Evolutionary conservation across 1,140 invertebrate species (phyloP).

Genomic region (Camponotus pennsylvanicus): DNA sequence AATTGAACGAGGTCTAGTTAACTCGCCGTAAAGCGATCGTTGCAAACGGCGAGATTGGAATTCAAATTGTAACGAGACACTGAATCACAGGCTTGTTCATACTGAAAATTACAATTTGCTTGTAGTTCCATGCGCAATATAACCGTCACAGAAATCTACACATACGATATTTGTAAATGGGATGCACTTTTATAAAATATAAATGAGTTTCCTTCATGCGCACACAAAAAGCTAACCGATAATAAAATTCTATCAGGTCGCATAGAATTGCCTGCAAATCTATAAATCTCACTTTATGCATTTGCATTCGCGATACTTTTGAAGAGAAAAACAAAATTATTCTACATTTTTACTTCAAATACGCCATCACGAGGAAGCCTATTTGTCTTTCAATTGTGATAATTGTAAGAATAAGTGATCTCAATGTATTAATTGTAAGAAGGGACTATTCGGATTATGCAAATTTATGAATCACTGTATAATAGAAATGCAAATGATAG

Average conservation of each 20-base stretch:
- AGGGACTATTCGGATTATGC: no score
- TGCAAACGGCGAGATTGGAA: conserved; percentile 36
- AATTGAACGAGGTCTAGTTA: conserved; percentile 49
- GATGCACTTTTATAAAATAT: conserved; percentile 24
- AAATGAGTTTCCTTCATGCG: not conserved
- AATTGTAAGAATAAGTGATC: no score
- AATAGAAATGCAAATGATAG: no score
- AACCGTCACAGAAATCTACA: conserved; percentile 24
- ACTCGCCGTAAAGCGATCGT: conserved; percentile 45
- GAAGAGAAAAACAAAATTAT: not conserved
- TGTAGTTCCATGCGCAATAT: conserved; percentile 29
- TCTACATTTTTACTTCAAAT: not conserved
- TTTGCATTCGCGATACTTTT: not conserved
- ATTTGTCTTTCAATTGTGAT: no score
- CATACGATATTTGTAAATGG: not conserved
- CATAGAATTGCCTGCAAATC: not conserved
- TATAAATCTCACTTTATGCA: conserved; percentile 20
- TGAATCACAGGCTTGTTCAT: conserved; percentile 24
- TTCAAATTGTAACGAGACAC: conserved; percentile 49
- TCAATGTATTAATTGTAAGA: no score
- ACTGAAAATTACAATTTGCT: conserved; percentile 59
- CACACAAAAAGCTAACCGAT: conserved; percentile 1
- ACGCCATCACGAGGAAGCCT: not conserved
- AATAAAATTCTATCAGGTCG: conserved; percentile 21
- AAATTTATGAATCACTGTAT: no score